phyloP scores from a whole-genome alignment of 1,140 invertebrate genomes.

The Gonatopus flavifemur region DNA sequence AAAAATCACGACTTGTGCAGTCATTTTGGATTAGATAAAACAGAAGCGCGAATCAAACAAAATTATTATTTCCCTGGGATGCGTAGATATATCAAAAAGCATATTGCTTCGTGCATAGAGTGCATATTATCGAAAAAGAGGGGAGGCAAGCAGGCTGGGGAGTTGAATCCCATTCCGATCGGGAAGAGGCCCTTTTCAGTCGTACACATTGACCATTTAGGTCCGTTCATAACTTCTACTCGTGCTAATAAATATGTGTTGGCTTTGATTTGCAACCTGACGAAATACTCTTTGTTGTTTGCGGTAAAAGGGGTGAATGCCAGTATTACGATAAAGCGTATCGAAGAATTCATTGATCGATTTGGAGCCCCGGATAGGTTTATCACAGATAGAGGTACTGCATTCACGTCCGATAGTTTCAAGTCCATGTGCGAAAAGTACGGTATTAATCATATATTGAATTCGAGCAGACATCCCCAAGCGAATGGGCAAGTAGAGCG shows the following conservation, averaged over 20 bases:
- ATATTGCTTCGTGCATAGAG: conserved; percentile 19
- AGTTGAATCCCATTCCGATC: conserved; percentile 20
- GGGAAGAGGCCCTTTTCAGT: conserved; percentile 10
- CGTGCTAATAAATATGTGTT: conserved; percentile 35
- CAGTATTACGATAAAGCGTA: neutral
- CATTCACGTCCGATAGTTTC: conserved; percentile 3
- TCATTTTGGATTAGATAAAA: conserved; percentile 15
- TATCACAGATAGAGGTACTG: conserved; percentile 5
- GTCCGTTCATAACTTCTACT: conserved; percentile 15
- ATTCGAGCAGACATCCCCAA: conserved; percentile 34
- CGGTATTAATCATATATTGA: conserved; percentile 33
- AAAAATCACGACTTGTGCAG: conserved; percentile 9
- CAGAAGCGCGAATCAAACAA: neutral
- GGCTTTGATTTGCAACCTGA: conserved; percentile 31
- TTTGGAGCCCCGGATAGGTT: conserved; percentile 6
- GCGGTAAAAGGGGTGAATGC: neutral
- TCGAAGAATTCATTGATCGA: neutral
- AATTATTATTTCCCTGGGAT: conserved; percentile 23
- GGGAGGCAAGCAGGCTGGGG: conserved; percentile 17
- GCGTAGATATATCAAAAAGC: conserved; percentile 16
- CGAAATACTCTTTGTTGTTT: conserved; percentile 21
- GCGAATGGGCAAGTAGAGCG: conserved; percentile 43
- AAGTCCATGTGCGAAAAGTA: conserved; percentile 28
- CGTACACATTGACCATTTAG: conserved; percentile 28
- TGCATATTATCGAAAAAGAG: conserved; percentile 23